A percentile compares a stretch with the other conserved stretches of the same genome.
phyloP scores from a whole-genome alignment of 2,888 invertebrate genomes.

The Hybos culiciformis region DNA sequence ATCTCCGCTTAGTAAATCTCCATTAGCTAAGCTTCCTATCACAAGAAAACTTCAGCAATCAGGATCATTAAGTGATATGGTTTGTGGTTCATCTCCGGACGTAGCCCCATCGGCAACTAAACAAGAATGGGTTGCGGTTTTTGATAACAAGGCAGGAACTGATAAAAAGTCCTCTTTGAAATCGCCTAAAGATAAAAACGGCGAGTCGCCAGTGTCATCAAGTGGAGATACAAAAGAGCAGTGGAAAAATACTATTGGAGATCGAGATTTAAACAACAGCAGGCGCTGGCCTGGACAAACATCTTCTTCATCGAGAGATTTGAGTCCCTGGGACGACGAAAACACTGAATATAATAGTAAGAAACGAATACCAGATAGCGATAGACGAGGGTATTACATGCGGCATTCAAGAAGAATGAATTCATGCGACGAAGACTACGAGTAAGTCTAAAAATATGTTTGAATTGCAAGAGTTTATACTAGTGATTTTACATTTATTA shows the following conservation, averaged over 20 bases:
- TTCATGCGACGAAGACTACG: conserved; percentile 59
- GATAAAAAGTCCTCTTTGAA: conserved; percentile 6
- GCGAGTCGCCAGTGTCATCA: conserved; percentile 63
- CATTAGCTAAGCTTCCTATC: conserved; percentile 16
- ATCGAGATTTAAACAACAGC: conserved; percentile 12
- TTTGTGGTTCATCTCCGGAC: conserved; percentile 51
- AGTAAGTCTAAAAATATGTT: conserved; percentile 40
- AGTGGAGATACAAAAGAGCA: conserved; percentile 60
- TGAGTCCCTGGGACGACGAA: conserved; percentile 72
- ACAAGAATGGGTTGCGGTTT: conserved; percentile 49
- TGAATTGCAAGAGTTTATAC: neutral
- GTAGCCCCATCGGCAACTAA: conserved; percentile 21
- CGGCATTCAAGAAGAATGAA: conserved; percentile 39
- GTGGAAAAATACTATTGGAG: conserved; percentile 35
- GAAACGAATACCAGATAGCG: conserved; percentile 29
- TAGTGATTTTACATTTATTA: neutral
- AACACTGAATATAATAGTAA: conserved; percentile 39
- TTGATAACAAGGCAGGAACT: conserved; percentile 33
- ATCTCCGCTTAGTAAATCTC: conserved; percentile 20
- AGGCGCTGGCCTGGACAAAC: conserved; percentile 46
- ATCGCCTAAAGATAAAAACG: conserved; percentile 28
- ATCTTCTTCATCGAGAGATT: conserved; percentile 60
- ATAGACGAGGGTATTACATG: conserved; percentile 38
- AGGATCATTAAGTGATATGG: conserved; percentile 48
- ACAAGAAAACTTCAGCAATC: conserved; percentile 37